These are phyloP conservation scores for Brachionus manjavacas DNA, from an alignment of 1,140 invertebrate genomes.

Conservation along the genomic window DNA sequence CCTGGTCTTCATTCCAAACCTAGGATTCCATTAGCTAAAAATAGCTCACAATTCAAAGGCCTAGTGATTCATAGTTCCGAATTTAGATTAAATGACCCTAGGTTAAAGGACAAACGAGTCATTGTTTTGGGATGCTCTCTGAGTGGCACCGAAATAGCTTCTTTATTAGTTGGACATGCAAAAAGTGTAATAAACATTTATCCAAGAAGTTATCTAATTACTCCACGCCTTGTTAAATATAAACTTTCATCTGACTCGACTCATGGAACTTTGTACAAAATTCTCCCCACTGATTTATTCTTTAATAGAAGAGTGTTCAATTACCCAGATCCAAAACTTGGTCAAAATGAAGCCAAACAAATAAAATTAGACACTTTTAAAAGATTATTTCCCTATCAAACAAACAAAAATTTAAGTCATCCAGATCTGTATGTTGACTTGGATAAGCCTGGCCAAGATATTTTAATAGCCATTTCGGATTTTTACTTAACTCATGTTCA, in stretches of 20 bases:
- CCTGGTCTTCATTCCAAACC: not conserved
- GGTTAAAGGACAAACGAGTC: not conserved
- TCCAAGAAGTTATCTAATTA: not conserved
- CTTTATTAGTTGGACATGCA: not conserved
- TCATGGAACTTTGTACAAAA: not conserved
- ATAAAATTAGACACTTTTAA: not conserved
- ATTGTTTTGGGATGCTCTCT: conserved; percentile 5
- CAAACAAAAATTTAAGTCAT: not conserved
- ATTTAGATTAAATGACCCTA: not conserved
- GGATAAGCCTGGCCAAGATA: not conserved
- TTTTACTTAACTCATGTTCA: not conserved
- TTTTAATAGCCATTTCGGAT: conserved; percentile 20
- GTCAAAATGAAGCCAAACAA: not conserved
- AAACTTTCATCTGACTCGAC: not conserved
- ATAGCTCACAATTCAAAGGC: not conserved
- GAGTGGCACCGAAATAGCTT: conserved; percentile 16
- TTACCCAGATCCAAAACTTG: not conserved
- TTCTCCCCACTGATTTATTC: conserved; percentile 20
- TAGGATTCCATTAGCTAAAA: not conserved
- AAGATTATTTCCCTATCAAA: not conserved
- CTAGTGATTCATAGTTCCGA: conserved; percentile 4
- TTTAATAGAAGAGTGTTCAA: not conserved
- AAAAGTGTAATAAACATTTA: conserved; percentile 6
- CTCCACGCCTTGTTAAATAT: not conserved
- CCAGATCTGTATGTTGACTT: not conserved